Percentiles rank a stretch among this genome's conserved stretches.
These are phyloP conservation scores for Andrena chrysosceles DNA, from an alignment of 2,888 invertebrate species.

Conservation along the genomic window DNA sequence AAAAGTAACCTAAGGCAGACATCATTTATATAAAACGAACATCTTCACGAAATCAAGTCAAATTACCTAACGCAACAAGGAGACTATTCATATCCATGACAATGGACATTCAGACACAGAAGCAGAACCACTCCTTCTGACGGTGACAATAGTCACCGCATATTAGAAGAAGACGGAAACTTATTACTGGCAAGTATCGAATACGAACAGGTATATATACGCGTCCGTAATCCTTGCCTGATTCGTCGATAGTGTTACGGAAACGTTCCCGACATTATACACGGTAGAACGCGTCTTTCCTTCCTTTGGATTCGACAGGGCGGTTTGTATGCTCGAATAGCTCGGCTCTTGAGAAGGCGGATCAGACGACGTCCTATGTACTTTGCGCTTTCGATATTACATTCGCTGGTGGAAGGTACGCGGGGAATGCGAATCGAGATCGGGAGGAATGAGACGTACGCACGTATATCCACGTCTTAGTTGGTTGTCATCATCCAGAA, in stretches of 20 bases:
- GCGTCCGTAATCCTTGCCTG: slow-evolving; percentile 54
- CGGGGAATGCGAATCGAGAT: slow-evolving; percentile 46
- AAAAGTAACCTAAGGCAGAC: too few relatives aligned
- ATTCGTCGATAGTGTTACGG: slow-evolving; percentile 68
- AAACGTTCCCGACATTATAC: slow-evolving; percentile 65
- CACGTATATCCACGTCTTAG: slow-evolving; percentile 60
- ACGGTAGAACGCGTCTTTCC: slow-evolving; percentile 55
- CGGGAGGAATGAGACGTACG: slow-evolving; percentile 56
- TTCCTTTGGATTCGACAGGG: slow-evolving; percentile 56
- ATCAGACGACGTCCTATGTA: slow-evolving; percentile 71
- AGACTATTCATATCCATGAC: too few relatives aligned
- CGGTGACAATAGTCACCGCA: background rate
- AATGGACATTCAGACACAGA: too few relatives aligned
- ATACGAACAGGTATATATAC: slow-evolving; percentile 38
- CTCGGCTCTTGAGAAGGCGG: slow-evolving; percentile 60
- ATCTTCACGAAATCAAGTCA: too few relatives aligned
- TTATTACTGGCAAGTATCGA: slow-evolving; percentile 37
- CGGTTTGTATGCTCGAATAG: slow-evolving; percentile 61
- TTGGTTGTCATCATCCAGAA: slow-evolving; percentile 53
- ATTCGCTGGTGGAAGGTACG: slow-evolving; percentile 45
- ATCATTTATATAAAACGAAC: too few relatives aligned
- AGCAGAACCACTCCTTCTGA: too few relatives aligned
- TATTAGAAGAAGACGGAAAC: slow-evolving; percentile 1
- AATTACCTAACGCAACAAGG: too few relatives aligned
- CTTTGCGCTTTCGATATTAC: slow-evolving; percentile 70